Evolutionary conservation across 92 coral and sea anemone species (phyloP).

Genomic region (Epizoanthus fatuus): DNA sequence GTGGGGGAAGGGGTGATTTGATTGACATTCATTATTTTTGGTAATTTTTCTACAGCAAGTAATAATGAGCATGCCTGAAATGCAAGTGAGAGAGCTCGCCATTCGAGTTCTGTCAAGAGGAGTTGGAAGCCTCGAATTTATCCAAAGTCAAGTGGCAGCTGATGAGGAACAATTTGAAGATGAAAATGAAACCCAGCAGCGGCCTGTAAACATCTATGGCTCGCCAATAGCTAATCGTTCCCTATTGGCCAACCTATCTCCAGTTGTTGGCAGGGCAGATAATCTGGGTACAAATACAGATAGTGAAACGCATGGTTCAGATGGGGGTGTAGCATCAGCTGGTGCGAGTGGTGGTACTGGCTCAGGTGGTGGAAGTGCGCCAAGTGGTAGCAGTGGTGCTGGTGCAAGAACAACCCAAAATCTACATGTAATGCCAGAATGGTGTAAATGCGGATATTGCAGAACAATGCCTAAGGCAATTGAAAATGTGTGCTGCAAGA

Average conservation of each 20-base stretch:
- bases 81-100: neutral
- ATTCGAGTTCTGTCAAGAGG: conserved; percentile 36
- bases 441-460: conserved; percentile 22
- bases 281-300: neutral
- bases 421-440: neutral
- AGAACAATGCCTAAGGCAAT: conserved; percentile 5
- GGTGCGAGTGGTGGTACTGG: neutral
- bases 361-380: neutral
- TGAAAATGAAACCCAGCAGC: neutral
- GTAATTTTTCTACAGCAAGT: neutral
- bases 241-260: neutral
- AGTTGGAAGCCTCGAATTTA: conserved; percentile 40
- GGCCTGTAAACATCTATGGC: neutral
- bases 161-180: neutral
- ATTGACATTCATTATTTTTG: no score
- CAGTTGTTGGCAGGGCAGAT: neutral
- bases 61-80: conserved; percentile 1
- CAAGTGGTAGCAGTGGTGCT: neutral
- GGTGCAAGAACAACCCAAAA: neutral
- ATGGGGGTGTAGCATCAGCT: neutral
- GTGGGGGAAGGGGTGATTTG: no score
- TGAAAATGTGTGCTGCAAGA: conserved; percentile 23
- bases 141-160: conserved; percentile 14
- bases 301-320: no score
- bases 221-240: conserved; percentile 2